These are phyloP conservation scores for Macroglossus sobrinus DNA, from an alignment of 2,113 vertebrate species.

Conservation along the genomic window DNA sequence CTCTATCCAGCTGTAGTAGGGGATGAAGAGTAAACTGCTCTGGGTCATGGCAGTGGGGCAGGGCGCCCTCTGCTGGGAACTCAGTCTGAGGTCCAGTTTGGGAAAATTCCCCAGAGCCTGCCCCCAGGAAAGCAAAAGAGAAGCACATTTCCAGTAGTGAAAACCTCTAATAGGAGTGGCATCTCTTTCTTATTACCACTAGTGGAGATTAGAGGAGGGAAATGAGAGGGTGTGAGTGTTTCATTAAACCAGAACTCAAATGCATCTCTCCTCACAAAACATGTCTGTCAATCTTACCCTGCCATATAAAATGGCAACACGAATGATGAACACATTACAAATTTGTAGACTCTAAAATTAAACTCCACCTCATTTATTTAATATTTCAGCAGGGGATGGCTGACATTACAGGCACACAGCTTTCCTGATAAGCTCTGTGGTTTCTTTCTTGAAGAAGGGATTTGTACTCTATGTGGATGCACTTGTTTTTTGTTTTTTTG, in stretches of 20 bases:
- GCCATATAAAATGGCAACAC: constrained; percentile 38
- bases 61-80: neutral
- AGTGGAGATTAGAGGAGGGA: neutral
- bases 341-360: constrained; percentile 79
- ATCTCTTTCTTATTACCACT: neutral
- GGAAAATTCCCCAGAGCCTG: neutral
- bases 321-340: constrained; percentile 63
- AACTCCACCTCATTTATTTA: constrained; percentile 74
- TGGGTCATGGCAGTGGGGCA: rapidly evolving
- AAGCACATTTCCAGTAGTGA: neutral
- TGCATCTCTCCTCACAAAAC: constrained; percentile 30
- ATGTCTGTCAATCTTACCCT: neutral
- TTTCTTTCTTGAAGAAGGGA: constrained; percentile 50
- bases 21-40: neutral
- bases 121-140: neutral
- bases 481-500: neutral
- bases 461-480: neutral
- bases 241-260: constrained; percentile 36
- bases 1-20: neutral
- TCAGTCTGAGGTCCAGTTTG: neutral
- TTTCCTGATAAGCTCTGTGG: constrained; percentile 49
- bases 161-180: neutral
- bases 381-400: constrained; percentile 62
- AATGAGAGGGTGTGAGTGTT: neutral
- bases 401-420: constrained; percentile 33